A percentile compares a stretch with the other conserved stretches of the same genome.
Evolutionary conservation across 1,140 invertebrate genomes (phyloP).

Genomic region (Danaus melanippus): DNA sequence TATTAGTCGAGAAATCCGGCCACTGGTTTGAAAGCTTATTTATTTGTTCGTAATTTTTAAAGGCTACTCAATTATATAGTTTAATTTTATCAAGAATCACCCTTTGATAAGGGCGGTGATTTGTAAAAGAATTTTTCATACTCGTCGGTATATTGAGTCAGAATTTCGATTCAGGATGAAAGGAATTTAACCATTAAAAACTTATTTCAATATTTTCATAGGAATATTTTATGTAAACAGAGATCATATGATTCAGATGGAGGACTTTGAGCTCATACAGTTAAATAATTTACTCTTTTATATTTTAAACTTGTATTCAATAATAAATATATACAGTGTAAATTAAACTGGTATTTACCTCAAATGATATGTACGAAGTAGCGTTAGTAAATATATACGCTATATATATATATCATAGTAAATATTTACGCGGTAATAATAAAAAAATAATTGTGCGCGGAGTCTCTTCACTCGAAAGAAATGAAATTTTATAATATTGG

Average conservation of each 20-base stretch:
- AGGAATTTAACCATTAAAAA: conserved; percentile 49
- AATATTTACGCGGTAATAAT: too few relatives aligned
- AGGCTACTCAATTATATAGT: conserved; percentile 46
- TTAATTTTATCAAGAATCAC: conserved; percentile 28
- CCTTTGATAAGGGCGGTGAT: conserved; percentile 26
- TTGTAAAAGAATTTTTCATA: conserved; percentile 50
- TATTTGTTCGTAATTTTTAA: conserved; percentile 35
- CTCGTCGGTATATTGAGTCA: conserved; percentile 48
- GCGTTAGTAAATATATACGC: too few relatives aligned
- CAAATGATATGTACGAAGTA: too few relatives aligned
- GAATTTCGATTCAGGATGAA: conserved; percentile 41
- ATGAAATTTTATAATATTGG: too few relatives aligned
- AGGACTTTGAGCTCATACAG: too few relatives aligned
- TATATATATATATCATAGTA: too few relatives aligned
- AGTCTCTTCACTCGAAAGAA: too few relatives aligned
- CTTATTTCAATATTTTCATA: conserved; percentile 13
- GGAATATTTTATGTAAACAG: conserved; percentile 9
- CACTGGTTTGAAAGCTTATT: conserved; percentile 50
- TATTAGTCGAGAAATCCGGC: conserved; percentile 28
- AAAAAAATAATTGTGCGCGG: too few relatives aligned
- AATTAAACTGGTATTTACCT: too few relatives aligned
- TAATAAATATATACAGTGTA: too few relatives aligned
- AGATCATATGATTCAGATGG: neutral
- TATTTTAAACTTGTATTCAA: too few relatives aligned
- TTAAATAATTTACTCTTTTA: too few relatives aligned